A percentile compares a stretch with the other conserved stretches of the same genome.
Evolutionary conservation across 2,888 invertebrate species (phyloP).

Genomic region (Drosophila flavopinicola): DNA sequence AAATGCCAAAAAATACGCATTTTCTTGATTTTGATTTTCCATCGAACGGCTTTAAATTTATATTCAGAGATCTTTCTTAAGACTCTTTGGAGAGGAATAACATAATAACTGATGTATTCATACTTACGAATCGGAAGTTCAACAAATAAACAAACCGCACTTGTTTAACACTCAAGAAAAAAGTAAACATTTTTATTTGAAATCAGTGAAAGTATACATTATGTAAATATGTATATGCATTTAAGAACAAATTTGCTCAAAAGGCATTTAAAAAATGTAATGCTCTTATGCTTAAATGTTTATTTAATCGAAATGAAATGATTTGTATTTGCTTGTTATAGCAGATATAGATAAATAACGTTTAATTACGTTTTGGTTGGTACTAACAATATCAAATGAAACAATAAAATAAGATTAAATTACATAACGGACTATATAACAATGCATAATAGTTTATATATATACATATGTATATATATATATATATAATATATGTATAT

Average conservation of each 20-base stretch:
- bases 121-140: too few species aligned
- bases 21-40: too few species aligned
- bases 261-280: conserved; percentile 58
- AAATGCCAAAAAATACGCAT: too few species aligned
- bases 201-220: conserved; percentile 66
- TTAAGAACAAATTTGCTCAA: conserved; percentile 63
- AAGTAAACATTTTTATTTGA: conserved; percentile 69
- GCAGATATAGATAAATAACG: conserved; percentile 31
- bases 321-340: conserved; percentile 32
- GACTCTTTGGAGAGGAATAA: too few species aligned
- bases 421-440: conserved; percentile 60
- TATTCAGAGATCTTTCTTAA: too few species aligned
- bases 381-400: conserved; percentile 49
- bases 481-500: too few species aligned
- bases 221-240: conserved; percentile 49
- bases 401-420: conserved; percentile 50
- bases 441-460: conserved; percentile 42
- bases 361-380: conserved; percentile 22
- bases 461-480: conserved; percentile 28
- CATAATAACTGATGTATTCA: too few species aligned
- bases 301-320: conserved; percentile 63
- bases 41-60: too few species aligned
- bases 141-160: neutral
- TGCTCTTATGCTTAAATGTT: conserved; percentile 44
- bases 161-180: conserved; percentile 58